A percentile compares a stretch with the other conserved stretches of the same genome.
These are phyloP conservation scores for Proteles cristata DNA, from an alignment of 2,113 vertebrate species.

Conservation along the genomic window DNA sequence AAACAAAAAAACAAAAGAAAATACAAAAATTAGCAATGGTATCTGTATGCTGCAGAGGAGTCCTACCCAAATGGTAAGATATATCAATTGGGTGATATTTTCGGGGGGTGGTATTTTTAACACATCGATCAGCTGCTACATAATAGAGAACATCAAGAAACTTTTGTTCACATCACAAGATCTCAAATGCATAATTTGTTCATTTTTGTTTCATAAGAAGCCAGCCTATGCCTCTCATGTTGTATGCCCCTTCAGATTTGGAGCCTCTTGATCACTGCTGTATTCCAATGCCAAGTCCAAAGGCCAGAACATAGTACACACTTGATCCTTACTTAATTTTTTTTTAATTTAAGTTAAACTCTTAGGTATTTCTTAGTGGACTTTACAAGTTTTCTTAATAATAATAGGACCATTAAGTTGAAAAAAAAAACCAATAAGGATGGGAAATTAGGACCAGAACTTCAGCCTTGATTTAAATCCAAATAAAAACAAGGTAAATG, in stretches of 20 bases:
- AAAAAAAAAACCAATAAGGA: neutral
- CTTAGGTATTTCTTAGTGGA: neutral
- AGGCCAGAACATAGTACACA: neutral
- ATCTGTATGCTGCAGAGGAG: neutral
- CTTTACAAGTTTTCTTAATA: conserved; percentile 10
- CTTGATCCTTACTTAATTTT: neutral
- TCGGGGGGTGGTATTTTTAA: neutral
- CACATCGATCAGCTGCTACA: neutral
- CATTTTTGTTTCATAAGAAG: conserved; percentile 18
- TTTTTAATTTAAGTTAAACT: neutral
- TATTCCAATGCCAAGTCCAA: neutral
- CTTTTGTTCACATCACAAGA: neutral
- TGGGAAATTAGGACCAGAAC: conserved; percentile 30
- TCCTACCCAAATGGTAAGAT: conserved; percentile 1
- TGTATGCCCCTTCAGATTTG: neutral
- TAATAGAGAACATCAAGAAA: conserved; percentile 25
- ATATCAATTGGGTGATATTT: neutral
- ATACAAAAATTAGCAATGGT: neutral
- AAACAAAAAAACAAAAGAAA: neutral
- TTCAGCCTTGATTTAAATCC: conserved; percentile 23
- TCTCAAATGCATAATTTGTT: neutral
- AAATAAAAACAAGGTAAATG: conserved; percentile 42
- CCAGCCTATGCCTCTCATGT: neutral
- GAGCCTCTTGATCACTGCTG: neutral
- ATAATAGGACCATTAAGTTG: neutral